Evolutionary conservation across 2,113 vertebrate genomes (phyloP), one percentile per base, ranked within the genome.

Genomic region (Heterotis niloticus): DNA sequence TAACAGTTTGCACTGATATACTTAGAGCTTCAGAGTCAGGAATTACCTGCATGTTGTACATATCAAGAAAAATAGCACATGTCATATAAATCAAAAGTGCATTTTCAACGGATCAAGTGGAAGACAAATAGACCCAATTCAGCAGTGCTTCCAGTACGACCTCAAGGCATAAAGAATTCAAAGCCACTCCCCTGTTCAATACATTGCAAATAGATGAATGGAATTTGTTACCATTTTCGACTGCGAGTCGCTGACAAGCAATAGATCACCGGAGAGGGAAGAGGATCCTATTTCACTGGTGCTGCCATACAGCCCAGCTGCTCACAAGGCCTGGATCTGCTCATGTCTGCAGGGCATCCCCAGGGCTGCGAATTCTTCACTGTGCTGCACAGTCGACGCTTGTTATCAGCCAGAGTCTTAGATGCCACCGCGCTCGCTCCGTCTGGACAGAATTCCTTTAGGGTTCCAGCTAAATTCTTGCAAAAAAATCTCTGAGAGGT

Each of bases 241-340:
- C 84, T 90, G 89, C 90, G 88, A 87, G 87, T 86, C 81, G 85
- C 86, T 88, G 89, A 89, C 87, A 89, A 88, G 90, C 87, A 87
- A 90, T 91, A 89, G 87, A 91, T 91, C 89, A 90, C 87, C 86
- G 80, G 85, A 83, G 81, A 88, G 83, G 80, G 80, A 89, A 85
- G 78, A 82, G 83, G 81, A 80, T 79, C 84, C 84, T 84, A 89
- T 90, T 88, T 88, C 84, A 89, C 81, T 80, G 56, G 74, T 75
- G 81, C 86, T 85, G 84, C 89, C 88, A 86, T 82, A 81, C 81
- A 86, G 34, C 7, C 81, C 14, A 57, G 84, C 88, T 82, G 78
- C 82, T 84, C 79, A 79, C 83, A 44, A 77, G 75, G 29, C 68
- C 77, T 80, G 71, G 85, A 88, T 89, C 84, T 82, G 75, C 87